Percentiles rank a stretch among this genome's conserved stretches.
These are phyloP conservation scores for Pelodytes ibericus DNA, from an alignment of 2,797 vertebrate species.

Conservation along the genomic window DNA sequence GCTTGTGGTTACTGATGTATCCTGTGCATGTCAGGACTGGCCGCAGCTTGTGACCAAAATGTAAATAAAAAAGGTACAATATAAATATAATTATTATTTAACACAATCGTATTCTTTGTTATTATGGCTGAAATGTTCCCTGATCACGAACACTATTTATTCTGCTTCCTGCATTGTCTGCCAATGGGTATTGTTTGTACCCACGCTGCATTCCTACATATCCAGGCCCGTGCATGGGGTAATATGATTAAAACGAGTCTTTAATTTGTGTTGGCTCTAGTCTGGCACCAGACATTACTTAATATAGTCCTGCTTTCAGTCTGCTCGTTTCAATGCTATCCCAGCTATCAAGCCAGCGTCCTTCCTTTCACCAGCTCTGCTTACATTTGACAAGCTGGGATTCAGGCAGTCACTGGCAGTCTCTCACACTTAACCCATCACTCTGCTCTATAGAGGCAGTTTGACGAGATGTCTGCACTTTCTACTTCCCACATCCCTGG, in stretches of 20 bases:
- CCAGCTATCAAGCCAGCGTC: constrained; percentile 79
- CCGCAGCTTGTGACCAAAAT: too few relatives aligned
- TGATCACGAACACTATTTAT: too few relatives aligned
- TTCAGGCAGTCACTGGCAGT: constrained; percentile 74
- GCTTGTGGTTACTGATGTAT: too few relatives aligned
- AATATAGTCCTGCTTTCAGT: constrained; percentile 82
- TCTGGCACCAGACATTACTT: constrained; percentile 83
- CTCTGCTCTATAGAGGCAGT: constrained; percentile 75
- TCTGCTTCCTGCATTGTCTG: constrained; percentile 66
- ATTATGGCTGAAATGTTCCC: too few relatives aligned
- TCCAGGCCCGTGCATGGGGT: constrained; percentile 77
- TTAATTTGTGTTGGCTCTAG: constrained; percentile 90
- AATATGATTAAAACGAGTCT: constrained; percentile 86
- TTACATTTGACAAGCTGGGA: constrained; percentile 76
- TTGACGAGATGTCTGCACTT: constrained; percentile 83
- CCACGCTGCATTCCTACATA: constrained; percentile 72
- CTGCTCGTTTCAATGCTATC: constrained; percentile 81
- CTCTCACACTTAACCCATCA: constrained; percentile 82
- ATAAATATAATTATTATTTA: too few relatives aligned
- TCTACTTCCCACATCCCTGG: constrained; percentile 67
- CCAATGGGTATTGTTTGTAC: constrained; percentile 72
- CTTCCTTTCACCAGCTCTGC: constrained; percentile 73
- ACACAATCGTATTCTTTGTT: too few relatives aligned
- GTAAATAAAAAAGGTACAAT: too few relatives aligned
- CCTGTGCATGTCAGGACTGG: too few relatives aligned